Base-by-base conservation (phyloP, 2,888 invertebrate genomes). In the Xiphydria camelus region DNA sequence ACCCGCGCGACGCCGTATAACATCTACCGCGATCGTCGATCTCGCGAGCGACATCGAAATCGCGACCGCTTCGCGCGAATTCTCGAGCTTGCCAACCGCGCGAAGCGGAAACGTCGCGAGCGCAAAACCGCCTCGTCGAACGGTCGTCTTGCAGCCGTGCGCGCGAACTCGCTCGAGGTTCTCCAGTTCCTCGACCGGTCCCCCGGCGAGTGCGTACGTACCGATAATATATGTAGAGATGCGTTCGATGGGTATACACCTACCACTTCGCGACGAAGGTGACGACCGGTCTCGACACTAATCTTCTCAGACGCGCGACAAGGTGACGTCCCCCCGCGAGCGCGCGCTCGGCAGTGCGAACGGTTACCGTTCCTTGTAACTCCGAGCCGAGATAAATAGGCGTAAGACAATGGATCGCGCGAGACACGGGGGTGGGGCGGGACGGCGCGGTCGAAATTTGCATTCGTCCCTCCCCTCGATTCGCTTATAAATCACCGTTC, bases 361-460 rank as follows among this genome's bases (percentile, higher is more conserved):
- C n/a, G n/a, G n/a, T n/a, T n/a, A n/a, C 12, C 29, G 29, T 29
- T 14, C 6, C 29, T 3, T 29, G 29, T 29, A 34, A 34, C 34
- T 10, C 10, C 10, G 17, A 19, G 34, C 46, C 34, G 60, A 66
- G 68, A 70, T 70, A 60, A 70, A 71, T 70, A 68, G 66, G 57
- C 59, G 52, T 55, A 61, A 71, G 64, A 70, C 70, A 70, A 71
- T 71, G 68, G 64, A 53, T 41, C 43, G 32, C 31, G 53, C n/a
- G n/a, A n/a, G n/a, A n/a, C n/a, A n/a, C 31, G 37, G 10, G 21
- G 46, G 43, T 45, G 46, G 55, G 56, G 53, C 55, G 55, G 56
- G 53, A 63, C 59, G 53, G 56, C 65, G 63, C 66, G 64, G 60
- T 59, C 58, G 53, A 69, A 71, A 70, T 71, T 71, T 70, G 70